A percentile compares a stretch with the other conserved stretches of the same genome.
Conservation (phyloP, 2,113 vertebrate genomes). For the Trogon surrucura region DNA sequence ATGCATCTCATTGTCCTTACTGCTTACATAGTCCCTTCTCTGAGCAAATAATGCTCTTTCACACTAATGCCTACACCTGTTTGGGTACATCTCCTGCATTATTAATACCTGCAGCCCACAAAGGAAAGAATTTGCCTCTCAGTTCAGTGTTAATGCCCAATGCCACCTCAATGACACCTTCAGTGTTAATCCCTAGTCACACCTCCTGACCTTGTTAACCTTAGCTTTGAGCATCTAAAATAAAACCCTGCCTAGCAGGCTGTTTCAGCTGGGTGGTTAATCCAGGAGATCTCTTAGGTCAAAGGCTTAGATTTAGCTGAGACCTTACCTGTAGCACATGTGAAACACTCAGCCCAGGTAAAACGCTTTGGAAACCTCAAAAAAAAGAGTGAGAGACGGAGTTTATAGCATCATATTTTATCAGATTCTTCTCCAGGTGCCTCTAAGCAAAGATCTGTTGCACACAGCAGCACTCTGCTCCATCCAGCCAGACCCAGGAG, state of each 20-base stretch:
- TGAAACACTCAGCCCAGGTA: background rate
- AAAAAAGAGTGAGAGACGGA: background rate
- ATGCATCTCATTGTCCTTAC: background rate
- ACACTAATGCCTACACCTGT: background rate
- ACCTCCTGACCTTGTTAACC: background rate
- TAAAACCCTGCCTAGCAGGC: slow-evolving; percentile 12
- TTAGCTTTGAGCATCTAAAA: background rate
- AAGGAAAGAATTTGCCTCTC: background rate
- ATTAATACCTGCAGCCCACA: background rate
- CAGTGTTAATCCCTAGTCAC: background rate
- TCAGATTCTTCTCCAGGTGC: background rate
- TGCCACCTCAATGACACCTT: background rate
- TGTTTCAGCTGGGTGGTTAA: background rate
- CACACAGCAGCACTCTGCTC: background rate
- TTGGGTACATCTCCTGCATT: background rate
- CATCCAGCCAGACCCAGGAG: background rate
- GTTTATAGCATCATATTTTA: background rate
- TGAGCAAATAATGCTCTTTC: background rate
- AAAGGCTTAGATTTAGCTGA: slow-evolving; percentile 36
- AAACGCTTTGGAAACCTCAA: slow-evolving; percentile 16
- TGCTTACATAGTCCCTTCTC: background rate
- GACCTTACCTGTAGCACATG: background rate
- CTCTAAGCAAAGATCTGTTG: background rate
- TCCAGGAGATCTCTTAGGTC: slow-evolving; percentile 11
- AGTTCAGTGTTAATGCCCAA: background rate